Percentiles rank a stretch among this genome's conserved stretches.
Evolutionary conservation across 2,888 invertebrate species (phyloP).

Genomic region (Micropterix aruncella): DNA sequence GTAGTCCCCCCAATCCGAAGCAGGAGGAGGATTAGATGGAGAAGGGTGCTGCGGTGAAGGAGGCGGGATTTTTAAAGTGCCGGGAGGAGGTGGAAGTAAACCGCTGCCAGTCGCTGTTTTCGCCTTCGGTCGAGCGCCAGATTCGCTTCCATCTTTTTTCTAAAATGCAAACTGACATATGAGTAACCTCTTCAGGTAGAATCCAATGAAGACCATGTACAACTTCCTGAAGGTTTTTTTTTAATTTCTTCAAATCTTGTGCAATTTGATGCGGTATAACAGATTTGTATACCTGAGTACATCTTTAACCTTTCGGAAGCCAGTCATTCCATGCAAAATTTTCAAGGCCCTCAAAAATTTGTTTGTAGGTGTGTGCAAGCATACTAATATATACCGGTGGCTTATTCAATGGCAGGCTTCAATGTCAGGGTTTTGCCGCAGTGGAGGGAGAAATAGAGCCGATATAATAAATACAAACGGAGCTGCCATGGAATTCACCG

Average conservation of each 20-base stretch:
- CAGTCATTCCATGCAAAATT: too few relatives aligned
- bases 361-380: too few relatives aligned
- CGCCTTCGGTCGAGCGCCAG: slow-evolving; percentile 42
- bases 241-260: background rate
- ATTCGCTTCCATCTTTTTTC: slow-evolving; percentile 83
- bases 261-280: background rate
- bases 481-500: too few relatives aligned
- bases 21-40: slow-evolving; percentile 31
- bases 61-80: slow-evolving; percentile 62
- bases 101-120: slow-evolving; percentile 36
- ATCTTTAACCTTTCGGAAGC: too few relatives aligned
- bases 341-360: too few relatives aligned
- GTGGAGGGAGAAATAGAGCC: background rate
- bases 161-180: slow-evolving; percentile 20
- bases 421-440: background rate
- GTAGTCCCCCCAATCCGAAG: slow-evolving; percentile 70
- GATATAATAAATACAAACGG: too few relatives aligned
- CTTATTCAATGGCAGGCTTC: too few relatives aligned
- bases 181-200: too few relatives aligned
- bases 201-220: too few relatives aligned
- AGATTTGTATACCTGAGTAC: background rate
- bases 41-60: slow-evolving; percentile 63
- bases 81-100: slow-evolving; percentile 76
- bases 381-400: too few relatives aligned
- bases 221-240: too few relatives aligned